These are phyloP conservation scores for Leuciscus idus DNA, from an alignment of 2,113 vertebrate genomes.

Conservation along the genomic window DNA sequence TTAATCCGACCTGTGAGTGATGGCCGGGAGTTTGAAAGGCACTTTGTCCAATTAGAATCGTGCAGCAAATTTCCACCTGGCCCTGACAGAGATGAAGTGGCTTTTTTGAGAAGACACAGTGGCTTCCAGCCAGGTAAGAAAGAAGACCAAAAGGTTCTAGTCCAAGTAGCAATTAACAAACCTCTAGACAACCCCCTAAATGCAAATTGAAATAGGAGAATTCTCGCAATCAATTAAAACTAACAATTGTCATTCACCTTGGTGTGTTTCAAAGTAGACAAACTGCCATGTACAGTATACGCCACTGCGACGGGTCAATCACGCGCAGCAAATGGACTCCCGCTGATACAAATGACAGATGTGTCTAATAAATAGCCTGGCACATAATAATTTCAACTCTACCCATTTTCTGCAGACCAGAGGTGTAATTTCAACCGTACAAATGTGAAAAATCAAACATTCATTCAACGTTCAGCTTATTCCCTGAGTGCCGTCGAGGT, in stretches of 20 bases:
- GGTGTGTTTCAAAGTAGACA: conserved; percentile 48
- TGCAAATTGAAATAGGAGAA: conserved; percentile 83
- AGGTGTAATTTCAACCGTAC: conserved; percentile 49
- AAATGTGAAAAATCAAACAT: conserved; percentile 46
- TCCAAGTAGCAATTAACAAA: conserved; percentile 93
- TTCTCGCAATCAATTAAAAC: conserved; percentile 74
- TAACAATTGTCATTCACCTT: conserved; percentile 74
- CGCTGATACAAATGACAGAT: conserved; percentile 56
- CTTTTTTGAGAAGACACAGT: conserved; percentile 83
- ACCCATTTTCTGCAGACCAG: conserved; percentile 34
- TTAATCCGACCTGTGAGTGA: conserved; percentile 81
- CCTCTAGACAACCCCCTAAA: conserved; percentile 86
- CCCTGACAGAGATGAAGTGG: conserved; percentile 92
- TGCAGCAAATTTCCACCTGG: conserved; percentile 87
- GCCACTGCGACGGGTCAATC: conserved; percentile 35
- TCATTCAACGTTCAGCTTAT: conserved; percentile 16
- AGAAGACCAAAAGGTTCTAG: conserved; percentile 76
- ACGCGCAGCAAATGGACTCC: conserved; percentile 31
- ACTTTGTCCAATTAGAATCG: conserved; percentile 95
- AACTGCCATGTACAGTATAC: background rate
- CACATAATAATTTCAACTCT: conserved; percentile 52
- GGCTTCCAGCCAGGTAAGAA: conserved; percentile 81
- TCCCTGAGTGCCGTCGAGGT: background rate
- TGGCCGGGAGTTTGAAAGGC: conserved; percentile 83
- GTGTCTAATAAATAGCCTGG: conserved; percentile 53